A percentile compares a stretch with the other conserved stretches of the same genome.
These are phyloP conservation scores for Nothura maculosa DNA, from an alignment of 2,797 vertebrate species.

Conservation along the genomic window DNA sequence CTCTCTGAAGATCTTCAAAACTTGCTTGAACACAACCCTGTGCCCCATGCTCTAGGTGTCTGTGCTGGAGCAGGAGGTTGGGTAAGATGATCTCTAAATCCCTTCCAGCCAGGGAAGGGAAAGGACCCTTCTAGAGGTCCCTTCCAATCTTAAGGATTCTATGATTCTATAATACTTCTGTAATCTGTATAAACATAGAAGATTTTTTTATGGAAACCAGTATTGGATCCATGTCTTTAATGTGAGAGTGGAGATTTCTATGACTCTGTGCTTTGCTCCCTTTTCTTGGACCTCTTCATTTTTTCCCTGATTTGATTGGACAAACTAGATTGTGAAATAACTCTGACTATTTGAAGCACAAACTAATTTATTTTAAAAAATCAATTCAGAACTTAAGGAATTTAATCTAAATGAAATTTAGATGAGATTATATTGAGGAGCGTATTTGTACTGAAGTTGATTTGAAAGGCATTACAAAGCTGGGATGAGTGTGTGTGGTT, in stretches of 20 bases:
- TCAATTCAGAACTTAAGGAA: background rate
- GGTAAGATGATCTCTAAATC: no score
- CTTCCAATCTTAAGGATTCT: no score
- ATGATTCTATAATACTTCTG: background rate
- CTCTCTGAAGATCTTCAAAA: no score
- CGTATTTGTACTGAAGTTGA: conserved; percentile 6
- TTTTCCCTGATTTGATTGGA: background rate
- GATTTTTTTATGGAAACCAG: background rate
- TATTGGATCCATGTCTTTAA: background rate
- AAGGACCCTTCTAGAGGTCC: no score
- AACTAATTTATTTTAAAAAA: conserved; percentile 2
- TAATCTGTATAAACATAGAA: background rate
- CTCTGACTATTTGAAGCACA: background rate
- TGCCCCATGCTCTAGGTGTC: no score
- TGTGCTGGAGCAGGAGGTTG: no score
- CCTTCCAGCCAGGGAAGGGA: no score
- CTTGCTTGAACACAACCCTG: no score
- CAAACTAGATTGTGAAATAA: background rate
- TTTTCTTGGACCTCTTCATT: background rate
- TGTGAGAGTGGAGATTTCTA: background rate
- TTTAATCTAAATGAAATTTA: conserved; percentile 36
- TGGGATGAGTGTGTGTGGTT: background rate
- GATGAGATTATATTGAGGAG: background rate
- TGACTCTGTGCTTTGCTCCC: background rate
- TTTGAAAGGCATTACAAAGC: background rate